Evolutionary conservation across 2,888 invertebrate genomes (phyloP), one percentile per base, ranked within the genome.

Genomic region (Sinodicranocentrus sp.): DNA sequence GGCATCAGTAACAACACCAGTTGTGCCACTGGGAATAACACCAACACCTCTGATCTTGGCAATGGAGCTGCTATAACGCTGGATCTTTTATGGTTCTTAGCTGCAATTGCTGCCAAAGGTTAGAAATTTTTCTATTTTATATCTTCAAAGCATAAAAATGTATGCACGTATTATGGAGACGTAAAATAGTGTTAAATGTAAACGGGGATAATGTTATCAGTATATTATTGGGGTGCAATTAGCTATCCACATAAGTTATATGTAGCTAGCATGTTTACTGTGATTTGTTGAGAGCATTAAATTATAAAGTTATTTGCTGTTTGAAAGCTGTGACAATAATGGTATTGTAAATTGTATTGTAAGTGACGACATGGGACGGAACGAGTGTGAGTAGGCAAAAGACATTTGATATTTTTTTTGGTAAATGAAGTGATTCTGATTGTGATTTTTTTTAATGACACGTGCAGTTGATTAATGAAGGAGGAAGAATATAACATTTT

Each of bases 101-200:
- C 87, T 1, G 85, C 85, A 0, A 71, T 87, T 21, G 85, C 82
- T 44, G 75, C 84, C 71, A 88, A 86, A 84, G 88, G 88, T 88
- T 84, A 25, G 71, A 23, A 52, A 52, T 17, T 19, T 52, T n/a
- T 52, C 2, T 57, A 5, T 23, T 57, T 57, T 25, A 3, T n/a
- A 15, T 8, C 13, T 5, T 39, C 39, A 39, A 39, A 8, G 39
- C 13, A 39, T 39, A 8, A 5, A 39, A 8, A 39, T 5, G 6
- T 39, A 39, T 8, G 6, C 13, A 39, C 39, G 39, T 8, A 5
- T 5, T 39, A n/a, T n/a, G n/a, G n/a, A 33, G 3, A 33, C 33
- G 10, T 33, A 33, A 33, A 6, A 33, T 33, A 33, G 10, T 33
- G 33, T 33, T 33, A 15, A 3, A 52, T 52, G 52, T 5, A 52